phyloP scores from a whole-genome alignment of 1,140 invertebrate genomes.

The Frieseomelitta varia region DNA sequence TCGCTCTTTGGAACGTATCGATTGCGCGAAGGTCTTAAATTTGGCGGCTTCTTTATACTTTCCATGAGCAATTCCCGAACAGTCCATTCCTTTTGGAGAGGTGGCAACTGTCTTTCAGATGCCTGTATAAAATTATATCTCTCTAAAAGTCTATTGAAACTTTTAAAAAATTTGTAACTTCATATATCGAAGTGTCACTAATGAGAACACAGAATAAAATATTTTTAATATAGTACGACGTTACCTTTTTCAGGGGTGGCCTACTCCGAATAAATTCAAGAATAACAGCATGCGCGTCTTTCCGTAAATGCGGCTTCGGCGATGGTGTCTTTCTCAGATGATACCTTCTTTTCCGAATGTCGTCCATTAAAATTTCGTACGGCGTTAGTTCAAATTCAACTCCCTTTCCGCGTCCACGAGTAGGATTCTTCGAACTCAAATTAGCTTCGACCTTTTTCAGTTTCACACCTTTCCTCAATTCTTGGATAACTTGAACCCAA shows the following conservation, averaged over 20 bases:
- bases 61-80: constrained; percentile 93
- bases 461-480: constrained; percentile 92
- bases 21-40: constrained; percentile 84
- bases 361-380: constrained; percentile 98
- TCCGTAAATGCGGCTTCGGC: constrained; percentile 88
- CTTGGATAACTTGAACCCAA: constrained; percentile 98
- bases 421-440: constrained; percentile 76
- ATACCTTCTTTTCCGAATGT: constrained; percentile 94
- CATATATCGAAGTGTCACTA: neutral
- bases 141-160: constrained; percentile 19
- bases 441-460: constrained; percentile 93
- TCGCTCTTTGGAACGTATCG: constrained; percentile 42
- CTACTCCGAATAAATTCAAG: constrained; percentile 97
- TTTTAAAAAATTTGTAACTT: constrained; percentile 17
- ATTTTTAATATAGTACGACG: neutral
- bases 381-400: constrained; percentile 97
- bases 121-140: constrained; percentile 83
- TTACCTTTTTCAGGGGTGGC: constrained; percentile 95
- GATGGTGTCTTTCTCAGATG: constrained; percentile 87
- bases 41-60: constrained; percentile 91
- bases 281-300: constrained; percentile 97
- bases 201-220: neutral
- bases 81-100: constrained; percentile 86
- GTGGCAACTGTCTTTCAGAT: constrained; percentile 92
- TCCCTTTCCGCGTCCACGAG: constrained; percentile 75